Percentiles rank a stretch among this genome's conserved stretches.
phyloP scores from a whole-genome alignment of 2,797 vertebrate species.

The Pempheris klunzingeri region DNA sequence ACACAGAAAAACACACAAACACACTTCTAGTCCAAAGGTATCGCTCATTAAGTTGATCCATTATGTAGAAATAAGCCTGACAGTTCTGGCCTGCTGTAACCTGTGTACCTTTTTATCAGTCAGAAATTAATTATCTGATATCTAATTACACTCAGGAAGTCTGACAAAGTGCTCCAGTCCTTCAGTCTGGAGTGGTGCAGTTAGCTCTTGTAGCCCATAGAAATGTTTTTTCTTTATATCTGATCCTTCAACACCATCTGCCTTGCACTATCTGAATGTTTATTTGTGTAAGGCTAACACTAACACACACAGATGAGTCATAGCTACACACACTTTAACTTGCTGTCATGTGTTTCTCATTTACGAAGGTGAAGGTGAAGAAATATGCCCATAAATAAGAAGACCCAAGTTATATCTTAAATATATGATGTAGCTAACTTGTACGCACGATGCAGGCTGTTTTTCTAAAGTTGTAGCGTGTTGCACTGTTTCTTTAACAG shows the following conservation, averaged over 20 bases:
- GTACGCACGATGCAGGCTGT: too few species aligned
- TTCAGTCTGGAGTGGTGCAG: conserved; percentile 19
- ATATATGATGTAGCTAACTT: too few species aligned
- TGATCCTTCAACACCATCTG: not conserved
- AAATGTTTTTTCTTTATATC: not conserved
- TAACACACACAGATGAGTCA: not conserved
- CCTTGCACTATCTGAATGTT: not conserved
- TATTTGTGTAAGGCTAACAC: not conserved
- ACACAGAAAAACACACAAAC: conserved; percentile 15
- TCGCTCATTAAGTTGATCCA: conserved; percentile 44
- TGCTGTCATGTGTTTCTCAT: too few species aligned
- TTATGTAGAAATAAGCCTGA: conserved; percentile 22
- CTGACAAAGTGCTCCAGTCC: conserved; percentile 1
- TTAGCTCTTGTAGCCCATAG: not conserved
- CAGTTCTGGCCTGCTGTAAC: conserved; percentile 23
- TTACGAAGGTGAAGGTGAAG: too few species aligned
- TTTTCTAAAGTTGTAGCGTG: too few species aligned
- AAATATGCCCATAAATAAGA: too few species aligned
- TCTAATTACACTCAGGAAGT: conserved; percentile 32
- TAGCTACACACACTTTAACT: too few species aligned
- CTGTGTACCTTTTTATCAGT: conserved; percentile 37
- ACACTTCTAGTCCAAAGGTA: conserved; percentile 5
- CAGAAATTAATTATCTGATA: conserved; percentile 36
- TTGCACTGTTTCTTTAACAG: too few species aligned
- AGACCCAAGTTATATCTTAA: too few species aligned